Base-by-base conservation (phyloP, 2,888 invertebrate species). In the Endotricha flammealis region DNA sequence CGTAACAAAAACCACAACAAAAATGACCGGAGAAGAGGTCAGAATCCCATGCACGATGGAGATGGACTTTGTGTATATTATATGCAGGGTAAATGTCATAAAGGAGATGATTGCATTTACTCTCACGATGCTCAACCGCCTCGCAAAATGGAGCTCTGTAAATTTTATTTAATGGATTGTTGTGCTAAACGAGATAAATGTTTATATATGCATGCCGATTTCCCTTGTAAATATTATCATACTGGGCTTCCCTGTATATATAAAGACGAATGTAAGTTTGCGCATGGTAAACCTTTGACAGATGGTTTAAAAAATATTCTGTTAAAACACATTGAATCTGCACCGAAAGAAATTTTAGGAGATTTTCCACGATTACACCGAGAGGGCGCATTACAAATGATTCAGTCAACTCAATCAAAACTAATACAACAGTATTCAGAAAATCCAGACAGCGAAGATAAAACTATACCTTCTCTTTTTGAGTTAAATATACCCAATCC, bases 221-320 rank as follows among this genome's bases (percentile, higher is more conserved):
- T 97, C 75, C 98, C 98, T 10, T 98, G 98, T 85, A 98, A 98
- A 88, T 98, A 94, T 85, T 97, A 93, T 79, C 98, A 99, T 71
- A 95, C 97, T 34, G 97, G 97, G 46, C 89, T 95, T 74, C 92
- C 93, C 36, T 98, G 98, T 75, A 90, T 90, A 47, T 90, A 89
- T 32, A 91, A 91, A 63, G 93, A 93, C n/a, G 92, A 93, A 43
- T 99, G 98, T 83, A 96, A 97, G 78, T 98, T 98, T 78, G 95
- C 96, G 14, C 98, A 99, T 72, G 92, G 92, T 11, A 92, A 92
- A 56, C 95, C 95, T 0, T 87, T 98, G n/a, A 91, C 90, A 34
- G 96, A 97, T 45, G 91, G 91, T 63, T 89, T 93, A 42, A 89
- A 90, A 59, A 89, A 87, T 52, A 89, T 90, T 42, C 68, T 90